Evolutionary conservation across 2,113 vertebrate species (phyloP), one percentile per base, ranked within the genome.

Genomic region (Chionis minor): DNA sequence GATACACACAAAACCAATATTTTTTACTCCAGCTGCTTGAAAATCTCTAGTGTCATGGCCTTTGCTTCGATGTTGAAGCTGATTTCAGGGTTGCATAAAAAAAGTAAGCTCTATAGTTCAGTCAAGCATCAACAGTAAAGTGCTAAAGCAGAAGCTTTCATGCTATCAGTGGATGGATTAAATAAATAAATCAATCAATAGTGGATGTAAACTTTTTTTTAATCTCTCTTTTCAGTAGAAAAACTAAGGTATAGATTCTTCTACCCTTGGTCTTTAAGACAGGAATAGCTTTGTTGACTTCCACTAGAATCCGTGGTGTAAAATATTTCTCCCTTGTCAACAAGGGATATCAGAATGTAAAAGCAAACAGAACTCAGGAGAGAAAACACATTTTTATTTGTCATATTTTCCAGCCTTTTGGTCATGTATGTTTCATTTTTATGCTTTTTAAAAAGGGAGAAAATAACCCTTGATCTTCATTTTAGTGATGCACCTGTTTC

Each of bases 111-210:
- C 92, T 94, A 33, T 40, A 86, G 92, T 70, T 95, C 91, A 97
- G 52, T 90, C 83, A 96, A 95, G 90, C 81, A 89, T 80, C 77
- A 96, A 77, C 73, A 86, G 91, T 55, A 69, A 95, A 97, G 93
- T 96, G 93, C 84, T 95, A 95, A 97, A 40, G 94, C 93, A 97
- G 90, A 94, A 92, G 92, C 81, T 88, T 93, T 97, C 16, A 13
- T 89, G 67, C 65, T 93, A 95, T 81, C 32, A 69, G 81, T 87
- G 66, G 73, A 92, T 85, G 75, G 83, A 86, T 96, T 93, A 85
- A 94, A 96, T 94, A 95, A 97, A 96, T 92, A 86, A 94, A 97
- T 95, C 61, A 88, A 95, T 96, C 47, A 93, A 90, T 92, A 94
- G 74, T 88, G 72, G 73, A 96, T 91, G 73, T 93, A 96, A 96